Evolutionary conservation across 2,797 vertebrate genomes (phyloP), one percentile per base, ranked within the genome.

Genomic region (Varecia variegata): DNA sequence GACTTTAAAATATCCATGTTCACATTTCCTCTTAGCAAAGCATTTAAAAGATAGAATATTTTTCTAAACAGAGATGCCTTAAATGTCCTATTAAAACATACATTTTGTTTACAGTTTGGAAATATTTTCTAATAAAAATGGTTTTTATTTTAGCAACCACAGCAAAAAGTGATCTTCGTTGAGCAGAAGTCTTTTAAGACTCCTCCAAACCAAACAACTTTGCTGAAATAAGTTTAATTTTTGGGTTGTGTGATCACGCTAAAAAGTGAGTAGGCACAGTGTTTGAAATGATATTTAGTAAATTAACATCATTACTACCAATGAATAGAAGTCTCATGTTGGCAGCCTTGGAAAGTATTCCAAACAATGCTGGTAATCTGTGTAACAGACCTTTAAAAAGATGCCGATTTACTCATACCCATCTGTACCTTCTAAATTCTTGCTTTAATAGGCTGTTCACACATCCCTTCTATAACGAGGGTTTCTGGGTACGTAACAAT

Each of bases 281-380:
- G 35, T 93, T 93, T 92, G 47, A 85, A 88, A 84, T 82, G 74
- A 47, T 90, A 52, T 70, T 95, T 56, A 84, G 25, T 86, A 85
- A 86, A 86, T 85, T 71, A 82, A 68, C 30, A 74, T 74, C 73
- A 81, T 94, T 70, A 62, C n/a, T 20, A 32, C 18, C 2, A 15
- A 85, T 43, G 73, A 70, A 23, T 32, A 88, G 68, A 76, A 79
- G 79, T 40, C 27, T 45, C 40, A 17, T 11, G 6, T 86, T 0
- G 1, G 10, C 56, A 56, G 23, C 68, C 85, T 86, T 92, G 45
- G 85, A 82, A 58, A 88, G 20, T 38, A 13, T 70, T 68, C 50
- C 74, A 89, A 85, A 35, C n/a, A 68, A 17, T 54, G 35, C 47
- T 70, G 83, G 32, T 43, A n/a, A 38, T 94, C 47, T 52, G 21